Base-by-base conservation (phyloP, 2,113 vertebrate species). In the Oncorhynchus kisutch region DNA sequence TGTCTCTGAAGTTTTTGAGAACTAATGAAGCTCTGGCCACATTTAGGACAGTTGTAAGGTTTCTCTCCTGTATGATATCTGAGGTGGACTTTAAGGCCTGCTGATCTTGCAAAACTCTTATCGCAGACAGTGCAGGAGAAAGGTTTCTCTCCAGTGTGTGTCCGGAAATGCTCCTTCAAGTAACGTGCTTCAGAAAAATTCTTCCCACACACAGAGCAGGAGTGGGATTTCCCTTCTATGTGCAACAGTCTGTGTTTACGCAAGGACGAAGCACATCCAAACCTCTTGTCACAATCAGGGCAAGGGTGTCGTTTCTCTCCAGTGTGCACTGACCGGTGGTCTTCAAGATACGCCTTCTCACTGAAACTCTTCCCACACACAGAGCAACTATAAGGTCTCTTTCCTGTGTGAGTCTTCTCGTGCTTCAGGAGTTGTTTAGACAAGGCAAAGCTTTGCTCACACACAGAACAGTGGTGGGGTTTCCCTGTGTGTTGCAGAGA, bases 391-490 rank as follows among this genome's bases (percentile, higher is more conserved):
- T 31, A 45, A 29, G 25, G 1, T 14, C 64, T n/a, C 20, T 60
- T n/a, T 60, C 18, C 20, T 5, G 16, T 60, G 20, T 60, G 57
- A n/a, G 49, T 51, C 49, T 51, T 51, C 49, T 51, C 49, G 3
- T 51, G 49, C 49, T 14, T 51, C 49, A 51, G 14, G 9, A 51
- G 49, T 14, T 51, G 49, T 51, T 51, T 51, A 51, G 49, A 51
- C 49, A 51, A 14, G 49, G 49, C 49, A 51, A 51, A 51, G 49
- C 49, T 14, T 51, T 16, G 34, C 64, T 66, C 92, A 66, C 92
- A 93, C 3, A 92, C 85, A 0, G 82, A 91, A 81, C 95, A 95
- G 48, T 90, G 90, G 48, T 94, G 95, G 0, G 95, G 94, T 65
- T 94, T 92, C 88, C 95, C 94, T 0, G 94, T 94, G 0, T 1